Evolutionary conservation across 2,113 vertebrate genomes (phyloP).

Genomic region (Apodemus sylvaticus): DNA sequence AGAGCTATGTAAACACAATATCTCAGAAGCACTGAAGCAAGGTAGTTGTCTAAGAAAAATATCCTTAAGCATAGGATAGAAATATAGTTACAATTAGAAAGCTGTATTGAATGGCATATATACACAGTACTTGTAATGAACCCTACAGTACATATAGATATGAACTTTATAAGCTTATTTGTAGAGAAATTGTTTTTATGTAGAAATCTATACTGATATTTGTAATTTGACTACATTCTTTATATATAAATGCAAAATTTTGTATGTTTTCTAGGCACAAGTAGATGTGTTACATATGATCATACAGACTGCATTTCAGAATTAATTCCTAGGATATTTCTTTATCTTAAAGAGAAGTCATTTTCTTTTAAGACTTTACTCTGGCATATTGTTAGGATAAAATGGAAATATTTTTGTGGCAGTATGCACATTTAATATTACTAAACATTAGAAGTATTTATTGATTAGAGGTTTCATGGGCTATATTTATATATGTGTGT

Average conservation of each 20-base stretch:
- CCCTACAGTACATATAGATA: neutral
- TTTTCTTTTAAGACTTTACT: constrained; percentile 44
- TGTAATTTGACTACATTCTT: neutral
- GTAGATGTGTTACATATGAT: neutral
- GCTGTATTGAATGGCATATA: neutral
- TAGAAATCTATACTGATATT: neutral
- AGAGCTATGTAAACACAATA: neutral
- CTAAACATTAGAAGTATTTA: neutral
- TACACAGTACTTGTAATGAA: neutral
- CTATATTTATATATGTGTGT: neutral
- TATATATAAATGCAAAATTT: neutral
- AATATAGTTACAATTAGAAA: constrained; percentile 17
- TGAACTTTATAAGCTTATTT: constrained; percentile 12
- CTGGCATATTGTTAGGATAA: neutral
- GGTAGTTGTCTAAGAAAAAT: neutral
- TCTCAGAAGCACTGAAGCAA: constrained; percentile 4
- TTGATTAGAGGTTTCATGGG: neutral
- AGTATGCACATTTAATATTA: constrained; percentile 12
- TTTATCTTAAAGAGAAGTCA: constrained; percentile 15
- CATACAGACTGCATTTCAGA: neutral
- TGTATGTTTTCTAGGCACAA: neutral
- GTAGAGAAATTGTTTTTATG: constrained; percentile 6
- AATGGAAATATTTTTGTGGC: neutral
- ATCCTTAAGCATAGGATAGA: neutral
- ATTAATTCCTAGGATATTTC: neutral